A percentile compares a stretch with the other conserved stretches of the same genome.
Conservation (phyloP, 2,888 invertebrate genomes). For the Theretra japonica region DNA sequence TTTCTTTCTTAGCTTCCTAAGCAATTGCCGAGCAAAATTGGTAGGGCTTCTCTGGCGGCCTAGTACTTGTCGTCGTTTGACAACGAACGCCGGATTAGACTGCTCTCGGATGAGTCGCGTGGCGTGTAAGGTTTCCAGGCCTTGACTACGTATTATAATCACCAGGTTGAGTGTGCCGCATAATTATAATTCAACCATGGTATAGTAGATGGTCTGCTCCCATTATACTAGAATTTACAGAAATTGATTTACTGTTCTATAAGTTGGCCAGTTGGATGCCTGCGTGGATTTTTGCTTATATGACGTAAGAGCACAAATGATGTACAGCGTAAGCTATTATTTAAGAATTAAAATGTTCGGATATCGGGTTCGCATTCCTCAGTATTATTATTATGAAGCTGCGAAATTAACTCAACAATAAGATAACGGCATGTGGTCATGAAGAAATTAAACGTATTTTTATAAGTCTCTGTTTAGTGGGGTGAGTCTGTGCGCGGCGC, state of each 20-base stretch:
- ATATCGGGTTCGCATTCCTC: no score
- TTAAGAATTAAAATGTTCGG: no score
- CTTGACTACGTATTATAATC: slow-evolving; percentile 1
- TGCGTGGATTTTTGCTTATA: no score
- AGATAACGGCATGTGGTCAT: background rate
- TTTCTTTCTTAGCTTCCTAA: no score
- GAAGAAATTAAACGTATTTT: background rate
- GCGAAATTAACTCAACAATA: background rate
- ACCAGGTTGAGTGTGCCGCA: background rate
- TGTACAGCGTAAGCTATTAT: no score
- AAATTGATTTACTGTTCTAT: no score
- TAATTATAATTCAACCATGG: background rate
- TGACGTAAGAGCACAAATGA: no score
- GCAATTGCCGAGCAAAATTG: background rate
- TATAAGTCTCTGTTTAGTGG: slow-evolving; percentile 41
- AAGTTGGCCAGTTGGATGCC: no score
- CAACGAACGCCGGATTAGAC: slow-evolving; percentile 34
- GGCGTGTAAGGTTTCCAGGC: slow-evolving; percentile 5
- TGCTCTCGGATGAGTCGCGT: slow-evolving; percentile 29
- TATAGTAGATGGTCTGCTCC: no score
- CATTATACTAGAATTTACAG: no score
- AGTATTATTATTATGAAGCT: no score
- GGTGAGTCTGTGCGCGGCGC: slow-evolving; percentile 58
- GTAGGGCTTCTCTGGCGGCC: slow-evolving; percentile 15
- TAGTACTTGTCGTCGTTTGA: slow-evolving; percentile 28